Evolutionary conservation across 2,113 vertebrate genomes (phyloP), one percentile per base, ranked within the genome.

Genomic region (Chitala chitala): DNA sequence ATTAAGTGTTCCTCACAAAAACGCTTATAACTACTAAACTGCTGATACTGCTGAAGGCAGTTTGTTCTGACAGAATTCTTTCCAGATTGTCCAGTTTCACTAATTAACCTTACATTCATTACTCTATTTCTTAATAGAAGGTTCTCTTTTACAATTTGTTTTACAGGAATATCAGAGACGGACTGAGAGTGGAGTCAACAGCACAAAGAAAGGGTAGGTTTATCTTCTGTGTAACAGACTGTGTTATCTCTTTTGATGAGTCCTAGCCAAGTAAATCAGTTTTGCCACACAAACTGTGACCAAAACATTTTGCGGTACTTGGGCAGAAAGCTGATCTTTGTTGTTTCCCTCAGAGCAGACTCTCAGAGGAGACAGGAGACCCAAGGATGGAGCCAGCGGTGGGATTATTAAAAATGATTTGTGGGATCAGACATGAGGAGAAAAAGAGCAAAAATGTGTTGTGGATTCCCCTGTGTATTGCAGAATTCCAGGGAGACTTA

Each of bases 391-490:
- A 68, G 59, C 46, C 66, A 74, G 72, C 71, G 33, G 55, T 66
- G 78, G 64, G 38, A 81, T 83, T 76, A 87, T 86, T 86, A 86
- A 81, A 86, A 83, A 71, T 83, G 61, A 87, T 84, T 81, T 84
- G 73, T 80, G 76, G 66, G 77, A 74, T 79, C 68, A 75, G 77
- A 80, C 12, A 42, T 38, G 29, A 20, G 66, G 65, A 22, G 33
- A 20, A 69, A 33, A 48, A 46, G 42, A 8, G 40, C 2, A 2
- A 5, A 46, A 81, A 77, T 81, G 76, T 63, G 46, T 77, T 61
- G 53, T 81, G 83, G 84, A 82, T 79, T 33, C 50, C 53, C 46
- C 58, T 63, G 59, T 75, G 75, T 76, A 82, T 79, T 74, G 56
- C 48, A 38, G 46, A 56, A 76, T 70, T 72, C 40, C 1, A 77